phyloP scores from a whole-genome alignment of 1,140 invertebrate genomes.

The Agrypnia vestita region DNA sequence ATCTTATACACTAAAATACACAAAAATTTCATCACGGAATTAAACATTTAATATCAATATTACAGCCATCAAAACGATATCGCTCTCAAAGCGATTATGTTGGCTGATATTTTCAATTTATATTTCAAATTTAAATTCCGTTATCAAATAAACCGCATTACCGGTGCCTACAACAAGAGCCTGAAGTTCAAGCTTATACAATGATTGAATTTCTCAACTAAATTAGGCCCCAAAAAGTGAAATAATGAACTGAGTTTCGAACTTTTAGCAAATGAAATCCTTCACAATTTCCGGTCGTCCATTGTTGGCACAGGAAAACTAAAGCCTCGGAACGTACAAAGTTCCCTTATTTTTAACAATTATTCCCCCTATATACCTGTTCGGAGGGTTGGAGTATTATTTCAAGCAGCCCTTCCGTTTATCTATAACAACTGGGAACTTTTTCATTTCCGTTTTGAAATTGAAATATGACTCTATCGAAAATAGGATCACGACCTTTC shows the following conservation, averaged over 20 bases:
- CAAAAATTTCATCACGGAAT: too few relatives aligned
- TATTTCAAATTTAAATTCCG: too few relatives aligned
- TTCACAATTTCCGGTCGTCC: neutral
- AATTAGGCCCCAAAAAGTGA: too few relatives aligned
- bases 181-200: too few relatives aligned
- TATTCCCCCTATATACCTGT: constrained; percentile 15
- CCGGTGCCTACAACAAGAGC: too few relatives aligned
- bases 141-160: too few relatives aligned
- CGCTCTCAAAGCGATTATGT: too few relatives aligned
- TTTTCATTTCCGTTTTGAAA: constrained; percentile 40
- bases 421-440: constrained; percentile 26
- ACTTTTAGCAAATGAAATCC: neutral
- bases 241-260: neutral
- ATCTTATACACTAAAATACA: too few relatives aligned
- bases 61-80: too few relatives aligned
- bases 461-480: constrained; percentile 42
- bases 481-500: constrained; percentile 34
- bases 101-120: too few relatives aligned
- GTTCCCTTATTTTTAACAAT: constrained; percentile 6
- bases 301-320: neutral
- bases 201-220: too few relatives aligned
- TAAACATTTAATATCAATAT: too few relatives aligned
- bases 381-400: constrained; percentile 25
- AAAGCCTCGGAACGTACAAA: neutral
- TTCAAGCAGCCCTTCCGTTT: constrained; percentile 21